Evolutionary conservation across 2,888 invertebrate genomes (phyloP).

Genomic region (Phytoseiulus persimilis): DNA sequence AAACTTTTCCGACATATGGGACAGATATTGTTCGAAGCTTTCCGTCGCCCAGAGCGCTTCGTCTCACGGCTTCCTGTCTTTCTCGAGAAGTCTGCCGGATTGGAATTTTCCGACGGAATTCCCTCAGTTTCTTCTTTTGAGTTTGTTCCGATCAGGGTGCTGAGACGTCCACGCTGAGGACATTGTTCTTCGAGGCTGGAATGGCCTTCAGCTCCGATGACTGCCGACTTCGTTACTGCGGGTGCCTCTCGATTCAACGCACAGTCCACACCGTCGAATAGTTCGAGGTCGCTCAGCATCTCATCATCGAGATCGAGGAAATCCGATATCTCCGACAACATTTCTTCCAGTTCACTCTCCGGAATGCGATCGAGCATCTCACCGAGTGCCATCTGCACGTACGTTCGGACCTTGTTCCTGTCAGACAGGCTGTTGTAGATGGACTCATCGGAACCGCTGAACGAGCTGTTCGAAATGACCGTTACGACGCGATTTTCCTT

Average conservation of each 20-base stretch:
- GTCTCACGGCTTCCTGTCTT: background rate
- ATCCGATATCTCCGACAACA: background rate
- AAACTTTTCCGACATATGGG: background rate
- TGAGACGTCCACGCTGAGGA: background rate
- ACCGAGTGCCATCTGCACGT: background rate
- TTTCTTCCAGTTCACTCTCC: background rate
- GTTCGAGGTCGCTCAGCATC: background rate
- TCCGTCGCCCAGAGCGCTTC: background rate
- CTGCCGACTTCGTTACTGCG: background rate
- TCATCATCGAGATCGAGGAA: background rate
- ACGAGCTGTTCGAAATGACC: no score
- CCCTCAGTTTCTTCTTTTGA: background rate
- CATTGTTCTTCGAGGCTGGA: background rate
- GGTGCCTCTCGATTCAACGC: background rate
- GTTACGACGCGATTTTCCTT: no score
- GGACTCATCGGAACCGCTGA: no score
- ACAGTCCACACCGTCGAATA: background rate
- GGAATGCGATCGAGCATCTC: background rate
- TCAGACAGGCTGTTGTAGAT: no score
- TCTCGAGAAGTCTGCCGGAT: background rate
- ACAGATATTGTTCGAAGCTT: background rate
- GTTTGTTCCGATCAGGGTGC: no score
- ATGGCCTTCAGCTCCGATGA: background rate
- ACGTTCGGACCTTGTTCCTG: no score
- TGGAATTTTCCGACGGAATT: background rate